Evolutionary conservation across 2,113 vertebrate species (phyloP).

Genomic region (Pollimyrus isidori): DNA sequence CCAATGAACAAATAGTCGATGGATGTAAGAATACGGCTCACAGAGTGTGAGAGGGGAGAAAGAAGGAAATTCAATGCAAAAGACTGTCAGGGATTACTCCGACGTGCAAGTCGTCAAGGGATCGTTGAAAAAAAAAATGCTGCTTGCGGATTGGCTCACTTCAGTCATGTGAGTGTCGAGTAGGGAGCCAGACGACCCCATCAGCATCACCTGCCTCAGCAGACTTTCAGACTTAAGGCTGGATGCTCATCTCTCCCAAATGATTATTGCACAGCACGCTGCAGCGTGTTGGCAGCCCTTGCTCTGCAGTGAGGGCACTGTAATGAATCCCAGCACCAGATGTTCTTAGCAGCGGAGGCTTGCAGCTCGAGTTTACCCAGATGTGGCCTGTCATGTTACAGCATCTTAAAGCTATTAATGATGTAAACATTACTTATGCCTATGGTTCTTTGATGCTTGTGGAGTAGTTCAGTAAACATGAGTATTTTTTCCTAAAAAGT

Average conservation of each 20-base stretch:
- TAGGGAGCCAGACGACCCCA: too few species aligned
- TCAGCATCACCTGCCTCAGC: not conserved
- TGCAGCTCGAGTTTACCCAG: not conserved
- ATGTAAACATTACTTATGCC: not conserved
- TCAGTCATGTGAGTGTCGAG: not conserved
- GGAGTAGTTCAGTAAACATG: not conserved
- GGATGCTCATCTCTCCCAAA: not conserved
- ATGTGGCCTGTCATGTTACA: not conserved
- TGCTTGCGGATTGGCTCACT: not conserved
- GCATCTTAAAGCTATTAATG: not conserved
- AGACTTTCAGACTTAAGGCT: not conserved
- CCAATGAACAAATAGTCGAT: not conserved
- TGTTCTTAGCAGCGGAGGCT: not conserved
- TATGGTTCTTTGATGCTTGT: not conserved
- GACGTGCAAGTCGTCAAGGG: not conserved
- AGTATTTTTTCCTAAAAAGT: not conserved
- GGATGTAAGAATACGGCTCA: not conserved
- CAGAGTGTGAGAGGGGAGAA: not conserved
- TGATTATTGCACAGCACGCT: not conserved
- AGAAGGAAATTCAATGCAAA: not conserved
- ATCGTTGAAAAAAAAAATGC: not conserved
- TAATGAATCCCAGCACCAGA: not conserved
- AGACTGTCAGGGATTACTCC: not conserved
- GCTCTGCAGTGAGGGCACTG: not conserved
- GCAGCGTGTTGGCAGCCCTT: not conserved